Conservation (phyloP, 1,140 invertebrate genomes). For the Neodiprion fabricii region DNA sequence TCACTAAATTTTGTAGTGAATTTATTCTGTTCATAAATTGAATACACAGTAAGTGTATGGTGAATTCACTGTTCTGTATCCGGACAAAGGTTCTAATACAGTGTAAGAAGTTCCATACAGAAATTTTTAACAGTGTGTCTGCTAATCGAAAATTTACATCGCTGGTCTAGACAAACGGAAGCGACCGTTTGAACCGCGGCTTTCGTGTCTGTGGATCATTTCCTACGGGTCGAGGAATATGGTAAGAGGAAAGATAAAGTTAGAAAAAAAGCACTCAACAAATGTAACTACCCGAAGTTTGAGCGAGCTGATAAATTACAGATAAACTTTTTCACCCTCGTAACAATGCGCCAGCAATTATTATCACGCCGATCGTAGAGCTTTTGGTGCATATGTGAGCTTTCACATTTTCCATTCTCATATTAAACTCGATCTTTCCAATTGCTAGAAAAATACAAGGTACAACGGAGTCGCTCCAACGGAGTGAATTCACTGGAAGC, state of each 20-base stretch:
- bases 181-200: neutral
- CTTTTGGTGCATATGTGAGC: neutral
- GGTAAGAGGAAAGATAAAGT: neutral
- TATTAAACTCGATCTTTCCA: neutral
- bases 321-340: neutral
- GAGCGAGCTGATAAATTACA: neutral
- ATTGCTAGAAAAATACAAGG: neutral
- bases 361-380: neutral
- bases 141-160: too few species aligned
- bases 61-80: too few species aligned
- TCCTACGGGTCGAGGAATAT: neutral
- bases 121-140: too few species aligned
- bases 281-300: neutral
- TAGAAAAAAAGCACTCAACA: neutral
- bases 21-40: too few species aligned
- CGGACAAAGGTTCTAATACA: too few species aligned
- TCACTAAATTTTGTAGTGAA: too few species aligned
- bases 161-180: too few species aligned
- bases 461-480: neutral
- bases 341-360: neutral
- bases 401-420: neutral
- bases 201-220: neutral
- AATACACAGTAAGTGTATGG: too few species aligned
- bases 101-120: too few species aligned
- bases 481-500: conserved; percentile 2